Conservation (phyloP, 2,888 invertebrate genomes). For the Diarsia brunnea region DNA sequence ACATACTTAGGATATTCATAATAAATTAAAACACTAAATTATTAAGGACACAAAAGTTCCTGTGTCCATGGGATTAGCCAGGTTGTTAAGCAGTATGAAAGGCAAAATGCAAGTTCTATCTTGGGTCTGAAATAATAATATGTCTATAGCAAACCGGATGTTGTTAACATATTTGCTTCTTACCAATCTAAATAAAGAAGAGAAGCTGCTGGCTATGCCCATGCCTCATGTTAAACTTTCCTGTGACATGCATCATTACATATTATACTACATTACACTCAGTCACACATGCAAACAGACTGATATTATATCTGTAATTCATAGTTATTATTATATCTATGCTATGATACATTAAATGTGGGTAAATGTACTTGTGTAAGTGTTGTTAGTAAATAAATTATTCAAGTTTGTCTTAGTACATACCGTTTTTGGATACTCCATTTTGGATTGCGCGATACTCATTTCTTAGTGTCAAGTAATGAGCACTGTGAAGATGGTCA, state of each 20-base stretch:
- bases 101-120: not conserved
- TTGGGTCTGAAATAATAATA: slow-evolving; percentile 1
- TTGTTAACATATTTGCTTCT: slow-evolving; percentile 9
- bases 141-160: not conserved
- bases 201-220: slow-evolving; percentile 32
- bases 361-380: slow-evolving; percentile 3
- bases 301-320: slow-evolving; percentile 9
- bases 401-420: slow-evolving; percentile 29
- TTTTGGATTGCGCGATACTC: slow-evolving; percentile 78
- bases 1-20: slow-evolving; percentile 1
- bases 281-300: slow-evolving; percentile 17
- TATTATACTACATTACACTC: slow-evolving; percentile 5
- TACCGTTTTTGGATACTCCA: slow-evolving; percentile 79
- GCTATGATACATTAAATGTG: not conserved
- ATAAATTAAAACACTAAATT: not conserved
- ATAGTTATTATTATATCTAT: slow-evolving; percentile 1
- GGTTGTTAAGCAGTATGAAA: slow-evolving; percentile 27
- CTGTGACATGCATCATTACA: slow-evolving; percentile 22
- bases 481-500: slow-evolving; percentile 92
- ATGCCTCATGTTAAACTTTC: slow-evolving; percentile 18
- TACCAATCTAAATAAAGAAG: slow-evolving; percentile 3
- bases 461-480: slow-evolving; percentile 91
- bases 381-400: slow-evolving; percentile 31
- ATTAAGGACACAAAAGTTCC: not conserved
- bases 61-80: slow-evolving; percentile 13